Percentiles rank a stretch among this genome's conserved stretches.
phyloP scores from a whole-genome alignment of 2,888 invertebrate genomes.

The Coelinius sp. region DNA sequence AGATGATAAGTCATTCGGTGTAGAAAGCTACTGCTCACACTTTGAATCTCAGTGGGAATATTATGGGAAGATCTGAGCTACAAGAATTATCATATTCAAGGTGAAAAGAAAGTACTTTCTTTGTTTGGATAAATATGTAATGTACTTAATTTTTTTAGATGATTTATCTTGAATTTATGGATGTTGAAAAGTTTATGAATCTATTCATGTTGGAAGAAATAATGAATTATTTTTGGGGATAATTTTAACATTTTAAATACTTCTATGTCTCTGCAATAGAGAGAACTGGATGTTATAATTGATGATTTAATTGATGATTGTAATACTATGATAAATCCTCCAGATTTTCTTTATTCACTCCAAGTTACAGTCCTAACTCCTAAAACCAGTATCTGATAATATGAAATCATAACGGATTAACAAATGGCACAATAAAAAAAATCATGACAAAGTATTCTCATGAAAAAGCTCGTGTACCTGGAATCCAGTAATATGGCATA shows the following conservation, averaged over 20 bases:
- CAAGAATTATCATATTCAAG: neutral
- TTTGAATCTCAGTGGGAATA: slow-evolving; percentile 3
- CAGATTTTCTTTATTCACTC: too few relatives aligned
- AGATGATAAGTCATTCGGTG: neutral
- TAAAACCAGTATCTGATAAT: too few relatives aligned
- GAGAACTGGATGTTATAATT: too few relatives aligned
- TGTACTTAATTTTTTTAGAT: neutral
- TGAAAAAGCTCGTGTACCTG: neutral
- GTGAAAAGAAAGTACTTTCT: slow-evolving; percentile 14
- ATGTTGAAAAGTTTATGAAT: neutral
- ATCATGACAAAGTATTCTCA: neutral
- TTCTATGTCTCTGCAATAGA: too few relatives aligned
- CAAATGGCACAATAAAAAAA: neutral
- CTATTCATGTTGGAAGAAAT: neutral
- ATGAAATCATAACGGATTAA: slow-evolving; percentile 4
- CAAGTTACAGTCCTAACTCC: too few relatives aligned
- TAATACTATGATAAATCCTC: too few relatives aligned
- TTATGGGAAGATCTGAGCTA: neutral
- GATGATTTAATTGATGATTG: too few relatives aligned
- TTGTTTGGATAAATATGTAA: neutral
- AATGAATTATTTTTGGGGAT: neutral
- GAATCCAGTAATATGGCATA: neutral
- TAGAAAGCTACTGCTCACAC: slow-evolving; percentile 14
- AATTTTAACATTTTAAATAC: too few relatives aligned
- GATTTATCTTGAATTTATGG: neutral